Base-by-base conservation (phyloP, 2,113 vertebrate species). In the Melanerpes aurifrons region DNA sequence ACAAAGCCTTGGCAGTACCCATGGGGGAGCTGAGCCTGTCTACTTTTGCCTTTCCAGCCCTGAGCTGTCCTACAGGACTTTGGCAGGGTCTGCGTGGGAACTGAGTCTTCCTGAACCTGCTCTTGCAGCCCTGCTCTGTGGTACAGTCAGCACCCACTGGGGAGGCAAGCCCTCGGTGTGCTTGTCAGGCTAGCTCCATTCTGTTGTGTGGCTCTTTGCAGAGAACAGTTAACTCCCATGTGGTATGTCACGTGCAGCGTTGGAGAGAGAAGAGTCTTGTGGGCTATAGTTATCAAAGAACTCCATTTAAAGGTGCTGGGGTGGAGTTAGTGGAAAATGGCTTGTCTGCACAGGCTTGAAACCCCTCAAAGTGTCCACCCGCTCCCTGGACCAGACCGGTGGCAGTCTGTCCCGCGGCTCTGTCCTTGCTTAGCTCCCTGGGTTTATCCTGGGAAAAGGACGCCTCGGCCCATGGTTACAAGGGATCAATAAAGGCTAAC, bases 141-240 rank as follows among this genome's bases (percentile, higher is more conserved):
- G 10, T 17, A 8, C 9, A 8, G 5, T 5, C 29, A 3, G 32
- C 21, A 35, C 53, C 40, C 10, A 8, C 58, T 26, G 76, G n/a
- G 29, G 12, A 26, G 20, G 15, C 2, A 4, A 7, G 20, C 26
- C 19, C 21, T 11, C 16, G 26, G 29, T 5, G 9, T 26, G 1
- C 6, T 14, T 11, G 12, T 13, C 2, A 1, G 2, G 24, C 12
- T 37, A 22, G 31, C 10, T 15, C 15, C 1, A 0, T 6, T 28
- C 22, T 10, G 9, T 5, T 12, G 11, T 45, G 4, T 3, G 6
- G 35, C n/a, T 35, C 9, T 61, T 21, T n/a, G 26, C 15, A 40
- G 43, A 29, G 50, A 48, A 17, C 5, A 5, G 0, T 32, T 13
- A 6, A 8, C 8, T 32, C 19, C 16, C 6, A 8, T 0, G 9